A percentile compares a stretch with the other conserved stretches of the same genome.
Evolutionary conservation across 2,888 invertebrate genomes (phyloP).

Genomic region (Nudaria mundana): DNA sequence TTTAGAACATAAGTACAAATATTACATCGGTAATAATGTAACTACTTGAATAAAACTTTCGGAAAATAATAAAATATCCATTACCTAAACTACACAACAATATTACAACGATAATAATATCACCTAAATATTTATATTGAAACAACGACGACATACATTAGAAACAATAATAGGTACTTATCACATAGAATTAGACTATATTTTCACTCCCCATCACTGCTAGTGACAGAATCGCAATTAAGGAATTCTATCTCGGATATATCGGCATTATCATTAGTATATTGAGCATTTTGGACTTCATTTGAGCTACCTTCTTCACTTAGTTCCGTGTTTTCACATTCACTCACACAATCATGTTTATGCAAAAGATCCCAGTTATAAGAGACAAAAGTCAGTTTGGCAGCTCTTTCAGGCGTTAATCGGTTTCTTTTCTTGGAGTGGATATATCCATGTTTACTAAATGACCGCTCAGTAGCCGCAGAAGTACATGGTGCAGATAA

Average conservation of each 20-base stretch:
- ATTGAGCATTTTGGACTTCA: background rate
- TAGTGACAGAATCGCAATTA: background rate
- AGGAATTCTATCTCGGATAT: background rate
- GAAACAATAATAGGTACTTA: no score
- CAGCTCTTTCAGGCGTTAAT: slow-evolving; percentile 7
- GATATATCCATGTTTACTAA: slow-evolving; percentile 5
- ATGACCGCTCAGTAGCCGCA: slow-evolving; percentile 14
- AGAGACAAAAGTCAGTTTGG: slow-evolving; percentile 8
- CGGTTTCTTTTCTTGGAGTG: slow-evolving; percentile 9
- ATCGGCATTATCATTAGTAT: background rate
- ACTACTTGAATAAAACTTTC: no score
- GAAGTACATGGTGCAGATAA: no score
- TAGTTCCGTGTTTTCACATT: background rate
- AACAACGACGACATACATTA: no score
- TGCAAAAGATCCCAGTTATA: slow-evolving; percentile 8
- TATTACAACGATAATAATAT: no score
- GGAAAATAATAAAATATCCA: no score
- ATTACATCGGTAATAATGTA: no score
- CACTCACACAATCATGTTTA: background rate
- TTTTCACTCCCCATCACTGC: background rate
- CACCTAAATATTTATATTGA: background rate
- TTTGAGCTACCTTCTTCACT: background rate
- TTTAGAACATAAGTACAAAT: no score
- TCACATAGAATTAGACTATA: no score
- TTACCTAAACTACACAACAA: no score